phyloP scores from a whole-genome alignment of 1,140 invertebrate genomes.

The Wiebesia pumilae region DNA sequence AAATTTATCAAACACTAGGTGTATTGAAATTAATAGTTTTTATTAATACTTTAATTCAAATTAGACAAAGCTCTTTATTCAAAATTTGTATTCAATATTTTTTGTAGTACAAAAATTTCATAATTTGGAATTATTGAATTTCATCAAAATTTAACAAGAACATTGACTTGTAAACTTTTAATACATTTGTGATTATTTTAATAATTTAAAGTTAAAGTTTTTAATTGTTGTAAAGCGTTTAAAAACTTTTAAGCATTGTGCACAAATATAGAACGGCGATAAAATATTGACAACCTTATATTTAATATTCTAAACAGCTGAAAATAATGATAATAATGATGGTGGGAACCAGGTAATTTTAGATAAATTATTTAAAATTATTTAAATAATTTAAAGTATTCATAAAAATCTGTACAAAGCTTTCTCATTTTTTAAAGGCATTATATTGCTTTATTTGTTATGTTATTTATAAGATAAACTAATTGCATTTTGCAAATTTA shows the following conservation, averaged over 20 bases:
- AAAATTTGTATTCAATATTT: too few species aligned
- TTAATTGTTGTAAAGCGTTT: too few species aligned
- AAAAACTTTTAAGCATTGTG: too few species aligned
- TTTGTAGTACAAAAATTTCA: too few species aligned
- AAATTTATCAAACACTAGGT: too few species aligned
- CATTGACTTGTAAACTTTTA: not conserved
- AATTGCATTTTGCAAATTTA: not conserved
- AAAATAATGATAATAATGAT: slow-evolving; percentile 23
- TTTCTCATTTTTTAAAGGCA: not conserved
- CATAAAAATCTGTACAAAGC: slow-evolving; percentile 2
- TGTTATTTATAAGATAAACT: not conserved
- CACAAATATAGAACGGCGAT: too few species aligned
- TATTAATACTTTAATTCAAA: too few species aligned
- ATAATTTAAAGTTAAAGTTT: not conserved
- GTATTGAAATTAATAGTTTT: too few species aligned
- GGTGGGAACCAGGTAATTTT: slow-evolving; percentile 36
- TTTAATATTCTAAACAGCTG: not conserved
- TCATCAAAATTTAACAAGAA: not conserved
- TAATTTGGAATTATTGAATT: too few species aligned
- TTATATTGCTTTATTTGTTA: not conserved
- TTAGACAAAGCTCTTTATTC: too few species aligned
- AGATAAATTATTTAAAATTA: not conserved
- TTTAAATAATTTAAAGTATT: not conserved
- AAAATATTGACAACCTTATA: not conserved
- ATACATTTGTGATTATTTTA: not conserved